Percentiles rank a stretch among this genome's conserved stretches.
These are phyloP conservation scores for Ichneumoninae sp. DNA, from an alignment of 2,888 invertebrate species.

Conservation along the genomic window DNA sequence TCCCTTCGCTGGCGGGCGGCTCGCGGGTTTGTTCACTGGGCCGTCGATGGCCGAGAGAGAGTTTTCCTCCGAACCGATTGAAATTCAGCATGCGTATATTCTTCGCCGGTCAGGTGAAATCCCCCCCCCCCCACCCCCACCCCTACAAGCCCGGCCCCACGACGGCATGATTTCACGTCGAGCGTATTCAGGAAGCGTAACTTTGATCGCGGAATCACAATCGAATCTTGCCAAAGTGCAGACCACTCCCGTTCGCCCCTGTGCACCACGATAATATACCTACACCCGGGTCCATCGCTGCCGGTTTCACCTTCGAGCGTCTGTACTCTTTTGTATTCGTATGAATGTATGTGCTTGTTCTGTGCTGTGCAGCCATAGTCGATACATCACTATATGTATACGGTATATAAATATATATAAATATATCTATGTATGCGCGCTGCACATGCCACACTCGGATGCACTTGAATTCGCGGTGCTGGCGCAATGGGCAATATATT, in stretches of 20 bases:
- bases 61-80: slow-evolving; percentile 67
- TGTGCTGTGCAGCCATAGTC: neutral
- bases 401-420: too few species aligned
- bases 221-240: slow-evolving; percentile 67
- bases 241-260: slow-evolving; percentile 56
- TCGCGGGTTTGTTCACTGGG: slow-evolving; percentile 37
- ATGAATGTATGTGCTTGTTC: slow-evolving; percentile 3
- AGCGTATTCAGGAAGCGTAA: slow-evolving; percentile 66
- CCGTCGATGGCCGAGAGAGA: slow-evolving; percentile 25
- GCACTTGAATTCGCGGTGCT: slow-evolving; percentile 7
- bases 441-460: slow-evolving; percentile 6
- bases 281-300: slow-evolving; percentile 37
- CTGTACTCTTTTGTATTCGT: neutral
- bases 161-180: slow-evolving; percentile 63
- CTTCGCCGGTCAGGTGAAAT: slow-evolving; percentile 66
- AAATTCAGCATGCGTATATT: slow-evolving; percentile 74
- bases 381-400: neutral
- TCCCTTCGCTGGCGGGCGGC: slow-evolving; percentile 16
- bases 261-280: slow-evolving; percentile 57
- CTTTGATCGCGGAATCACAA: slow-evolving; percentile 67
- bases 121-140: too few species aligned
- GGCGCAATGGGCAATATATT: neutral
- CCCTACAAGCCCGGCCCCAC: slow-evolving; percentile 42
- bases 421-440: neutral
- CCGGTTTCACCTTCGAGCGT: slow-evolving; percentile 8